A percentile compares a stretch with the other conserved stretches of the same genome.
These are phyloP conservation scores for Philhelius pedissequus DNA, from an alignment of 2,888 invertebrate species.

Conservation along the genomic window DNA sequence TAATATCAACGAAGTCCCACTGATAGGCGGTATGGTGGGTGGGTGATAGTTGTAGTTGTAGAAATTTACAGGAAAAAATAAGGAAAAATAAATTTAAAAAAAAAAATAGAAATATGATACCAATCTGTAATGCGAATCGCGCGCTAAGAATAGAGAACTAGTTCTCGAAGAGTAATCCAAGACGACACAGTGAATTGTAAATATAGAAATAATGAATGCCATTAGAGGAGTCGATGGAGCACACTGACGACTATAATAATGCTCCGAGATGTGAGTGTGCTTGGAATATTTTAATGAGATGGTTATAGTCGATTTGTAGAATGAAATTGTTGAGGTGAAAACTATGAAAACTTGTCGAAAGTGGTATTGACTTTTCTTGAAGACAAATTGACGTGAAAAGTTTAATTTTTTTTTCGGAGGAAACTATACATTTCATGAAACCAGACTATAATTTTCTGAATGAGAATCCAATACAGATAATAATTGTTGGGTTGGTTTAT, in stretches of 20 bases:
- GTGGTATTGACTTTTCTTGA: no score
- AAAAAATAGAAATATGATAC: constrained; percentile 35
- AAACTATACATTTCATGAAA: no score
- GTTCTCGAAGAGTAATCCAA: constrained; percentile 37
- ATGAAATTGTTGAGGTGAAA: not conserved
- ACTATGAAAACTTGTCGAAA: not conserved
- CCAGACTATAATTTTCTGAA: no score
- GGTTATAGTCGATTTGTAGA: not conserved
- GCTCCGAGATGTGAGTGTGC: not conserved
- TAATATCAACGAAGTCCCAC: constrained; percentile 31
- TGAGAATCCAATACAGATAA: no score
- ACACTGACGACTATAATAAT: not conserved
- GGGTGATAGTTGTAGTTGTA: not conserved
- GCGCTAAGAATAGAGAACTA: constrained; percentile 43
- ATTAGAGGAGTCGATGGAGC: constrained; percentile 14
- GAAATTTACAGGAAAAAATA: not conserved
- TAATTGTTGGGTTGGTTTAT: no score
- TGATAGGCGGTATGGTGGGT: not conserved
- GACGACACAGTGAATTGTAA: constrained; percentile 42
- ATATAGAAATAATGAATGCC: constrained; percentile 49
- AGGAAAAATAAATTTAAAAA: not conserved
- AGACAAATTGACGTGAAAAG: no score
- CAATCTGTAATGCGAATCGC: constrained; percentile 47
- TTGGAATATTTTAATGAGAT: constrained; percentile 44
- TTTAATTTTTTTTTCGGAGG: no score